phyloP scores from a whole-genome alignment of 2,888 invertebrate species.

The Leistus spinibarbis region DNA sequence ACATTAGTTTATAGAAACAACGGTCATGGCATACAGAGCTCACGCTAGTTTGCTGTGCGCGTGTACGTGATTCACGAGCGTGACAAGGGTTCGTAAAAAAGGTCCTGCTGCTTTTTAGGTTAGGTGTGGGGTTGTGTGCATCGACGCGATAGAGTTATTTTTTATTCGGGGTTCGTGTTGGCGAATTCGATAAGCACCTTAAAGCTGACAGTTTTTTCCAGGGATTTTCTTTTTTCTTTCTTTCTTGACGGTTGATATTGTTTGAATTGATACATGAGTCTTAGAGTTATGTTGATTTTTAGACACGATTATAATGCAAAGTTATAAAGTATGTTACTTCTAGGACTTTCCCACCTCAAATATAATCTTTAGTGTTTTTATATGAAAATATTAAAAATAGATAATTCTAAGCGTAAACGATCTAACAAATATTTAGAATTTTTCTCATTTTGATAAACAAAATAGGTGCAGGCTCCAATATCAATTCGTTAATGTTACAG shows the following conservation, averaged over 20 bases:
- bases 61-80: constrained; percentile 5
- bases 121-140: not conserved
- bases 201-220: not conserved
- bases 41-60: not conserved
- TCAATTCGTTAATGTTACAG: too few relatives aligned
- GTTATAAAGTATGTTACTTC: not conserved
- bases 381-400: too few relatives aligned
- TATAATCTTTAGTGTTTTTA: too few relatives aligned
- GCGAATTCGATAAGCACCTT: not conserved
- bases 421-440: too few relatives aligned
- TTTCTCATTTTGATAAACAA: too few relatives aligned
- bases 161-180: not conserved
- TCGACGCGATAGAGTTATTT: not conserved
- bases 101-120: not conserved
- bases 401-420: too few relatives aligned
- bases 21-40: not conserved
- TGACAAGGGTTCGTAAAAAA: not conserved
- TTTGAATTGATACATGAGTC: not conserved
- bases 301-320: not conserved
- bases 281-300: not conserved
- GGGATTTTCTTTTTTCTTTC: not conserved
- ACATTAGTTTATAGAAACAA: constrained; percentile 3
- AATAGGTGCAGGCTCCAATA: too few relatives aligned
- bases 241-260: not conserved
- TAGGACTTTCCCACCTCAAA: too few relatives aligned